Conservation (phyloP, 2,797 vertebrate genomes). For the Xenops minutus region DNA sequence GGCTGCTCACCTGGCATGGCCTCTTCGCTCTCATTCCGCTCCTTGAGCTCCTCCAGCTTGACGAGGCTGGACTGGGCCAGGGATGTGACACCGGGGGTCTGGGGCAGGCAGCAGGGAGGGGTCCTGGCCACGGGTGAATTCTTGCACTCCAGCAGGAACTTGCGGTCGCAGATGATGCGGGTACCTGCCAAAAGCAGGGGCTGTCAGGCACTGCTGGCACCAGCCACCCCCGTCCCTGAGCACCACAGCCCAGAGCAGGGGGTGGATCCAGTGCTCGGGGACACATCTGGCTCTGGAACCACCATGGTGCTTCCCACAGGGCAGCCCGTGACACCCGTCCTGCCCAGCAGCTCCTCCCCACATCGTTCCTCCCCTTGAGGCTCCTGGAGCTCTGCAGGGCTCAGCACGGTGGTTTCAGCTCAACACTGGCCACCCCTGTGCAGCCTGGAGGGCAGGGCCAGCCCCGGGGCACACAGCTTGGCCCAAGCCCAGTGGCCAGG, state of each 20-base stretch:
- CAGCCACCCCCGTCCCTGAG: not conserved
- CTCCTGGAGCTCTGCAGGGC: not conserved
- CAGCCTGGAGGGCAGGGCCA: not conserved
- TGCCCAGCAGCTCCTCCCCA: not conserved
- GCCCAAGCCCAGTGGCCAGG: not conserved
- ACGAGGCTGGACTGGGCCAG: constrained; percentile 80
- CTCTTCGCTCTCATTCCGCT: constrained; percentile 88
- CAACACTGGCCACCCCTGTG: accelerated
- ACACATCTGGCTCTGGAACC: not conserved
- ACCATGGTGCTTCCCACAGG: not conserved
- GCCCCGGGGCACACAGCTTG: accelerated
- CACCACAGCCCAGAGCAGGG: not conserved
- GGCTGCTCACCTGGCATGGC: constrained; percentile 82
- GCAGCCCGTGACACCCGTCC: not conserved
- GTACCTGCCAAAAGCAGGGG: constrained; percentile 81
- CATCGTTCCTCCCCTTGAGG: not conserved
- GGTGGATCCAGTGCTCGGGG: accelerated
- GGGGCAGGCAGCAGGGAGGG: constrained; percentile 88
- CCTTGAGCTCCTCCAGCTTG: constrained; percentile 91
- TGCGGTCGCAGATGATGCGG: constrained; percentile 91
- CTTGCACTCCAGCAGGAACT: constrained; percentile 91
- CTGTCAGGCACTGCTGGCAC: not conserved
- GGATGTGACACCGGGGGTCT: constrained; percentile 88
- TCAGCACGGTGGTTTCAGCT: not conserved
- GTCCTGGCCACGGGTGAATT: constrained; percentile 88